Base-by-base conservation (phyloP, 2,113 vertebrate genomes). In the Formicarius rufipectus region DNA sequence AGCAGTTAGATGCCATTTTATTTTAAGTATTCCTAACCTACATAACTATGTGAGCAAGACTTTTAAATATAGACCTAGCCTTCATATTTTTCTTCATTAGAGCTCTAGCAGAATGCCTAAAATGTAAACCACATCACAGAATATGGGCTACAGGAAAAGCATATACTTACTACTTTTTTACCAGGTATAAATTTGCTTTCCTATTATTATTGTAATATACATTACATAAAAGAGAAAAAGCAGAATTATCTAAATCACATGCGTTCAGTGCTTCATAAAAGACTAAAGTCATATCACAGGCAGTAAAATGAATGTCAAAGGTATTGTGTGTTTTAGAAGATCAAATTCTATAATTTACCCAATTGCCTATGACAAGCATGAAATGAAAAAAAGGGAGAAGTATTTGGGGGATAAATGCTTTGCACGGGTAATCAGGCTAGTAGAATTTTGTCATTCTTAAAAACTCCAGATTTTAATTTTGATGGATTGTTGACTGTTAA, bases 1-100 rank as follows among this genome's bases (percentile, higher is more conserved):
- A 93, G 92, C 84, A 93, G 76, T 47, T 87, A 84, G 73, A 86
- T 84, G 76, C 33, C 9, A 81, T 75, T 89, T 90, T 96, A 96
- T 96, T 96, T 96, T 95, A 93, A 97, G 96, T 87, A 42, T 84
- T 90, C 58, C 66, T 94, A 96, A 79, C 88, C 93, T 84, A 96
- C 95, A 95, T 90, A 95, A 94, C 76, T 87, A 76, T 95, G 90
- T 75, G 66, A 97, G 80, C 86, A 96, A 94, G 83, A 62, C 69
- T 91, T 84, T 94, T 89, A 96, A 94, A 95, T 96, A 94, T 92
- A 96, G 92, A 77, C 40, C 21, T 45, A 95, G 90, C 28, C 59
- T 93, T 93, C 88, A 45, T 75, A 86, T 87, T 96, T 95, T 94
- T 90, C 90, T 93, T 89, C 83, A 87, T 94, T 93, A 97, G 83